A percentile compares a stretch with the other conserved stretches of the same genome.
These are phyloP conservation scores for Periophthalmus magnuspinnatus DNA, from an alignment of 2,797 vertebrate species.

Conservation along the genomic window DNA sequence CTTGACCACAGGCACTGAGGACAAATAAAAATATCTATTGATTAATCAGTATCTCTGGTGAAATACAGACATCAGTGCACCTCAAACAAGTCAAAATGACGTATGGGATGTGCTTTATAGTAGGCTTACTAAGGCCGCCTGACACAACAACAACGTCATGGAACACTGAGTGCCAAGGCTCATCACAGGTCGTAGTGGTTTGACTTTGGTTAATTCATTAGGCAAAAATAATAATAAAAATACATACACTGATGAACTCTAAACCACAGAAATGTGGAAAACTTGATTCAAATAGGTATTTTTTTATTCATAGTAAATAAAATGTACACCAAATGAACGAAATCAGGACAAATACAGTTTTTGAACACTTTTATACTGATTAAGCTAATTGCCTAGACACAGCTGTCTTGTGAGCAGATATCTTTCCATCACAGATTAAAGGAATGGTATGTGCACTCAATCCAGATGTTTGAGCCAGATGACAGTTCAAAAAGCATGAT, in stretches of 20 bases:
- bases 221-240: not conserved
- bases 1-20: no score
- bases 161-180: no score
- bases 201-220: not conserved
- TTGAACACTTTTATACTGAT: conserved; percentile 8
- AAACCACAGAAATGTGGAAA: not conserved
- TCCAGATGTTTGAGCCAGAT: conserved; percentile 53
- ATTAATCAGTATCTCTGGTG: no score
- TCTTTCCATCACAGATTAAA: conserved; percentile 45
- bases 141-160: no score
- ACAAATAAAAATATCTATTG: no score
- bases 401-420: conserved; percentile 26
- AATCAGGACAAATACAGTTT: not conserved
- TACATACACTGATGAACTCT: not conserved
- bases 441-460: conserved; percentile 25
- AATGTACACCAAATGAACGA: conserved; percentile 15
- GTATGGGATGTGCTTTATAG: no score
- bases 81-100: no score
- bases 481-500: conserved; percentile 3
- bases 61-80: no score
- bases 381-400: conserved; percentile 19
- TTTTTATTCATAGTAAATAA: not conserved
- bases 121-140: no score
- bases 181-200: no score
- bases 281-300: not conserved